Percentiles rank a stretch among this genome's conserved stretches.
These are phyloP conservation scores for Hystrix brachyura DNA, from an alignment of 2,113 vertebrate genomes.

Conservation along the genomic window DNA sequence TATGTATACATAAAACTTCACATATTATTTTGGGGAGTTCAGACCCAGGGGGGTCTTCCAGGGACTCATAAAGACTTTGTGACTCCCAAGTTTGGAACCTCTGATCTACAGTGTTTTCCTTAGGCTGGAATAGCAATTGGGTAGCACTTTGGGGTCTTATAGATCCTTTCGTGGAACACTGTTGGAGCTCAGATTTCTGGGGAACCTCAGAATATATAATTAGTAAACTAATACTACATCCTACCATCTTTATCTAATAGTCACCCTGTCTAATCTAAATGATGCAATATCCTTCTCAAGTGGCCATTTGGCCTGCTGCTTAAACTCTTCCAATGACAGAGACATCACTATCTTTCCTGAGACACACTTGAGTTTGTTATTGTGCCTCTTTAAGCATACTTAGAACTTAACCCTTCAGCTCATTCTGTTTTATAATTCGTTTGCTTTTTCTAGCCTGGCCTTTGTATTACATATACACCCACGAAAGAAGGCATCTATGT, in stretches of 20 bases:
- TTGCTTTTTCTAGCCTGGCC: background rate
- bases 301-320: conserved; percentile 23
- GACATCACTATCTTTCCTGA: conserved; percentile 25
- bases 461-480: background rate
- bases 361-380: conserved; percentile 20
- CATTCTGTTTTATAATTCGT: conserved; percentile 20
- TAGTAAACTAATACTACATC: conserved; percentile 39
- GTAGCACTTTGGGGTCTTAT: conserved; percentile 27
- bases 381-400: conserved; percentile 2
- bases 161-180: conserved; percentile 46
- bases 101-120: background rate
- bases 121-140: background rate
- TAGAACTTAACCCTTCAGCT: conserved; percentile 47
- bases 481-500: background rate
- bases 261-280: background rate
- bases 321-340: conserved; percentile 28
- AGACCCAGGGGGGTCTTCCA: background rate
- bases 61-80: conserved; percentile 4
- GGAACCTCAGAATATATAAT: background rate
- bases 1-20: background rate
- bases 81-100: background rate
- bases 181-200: conserved; percentile 17
- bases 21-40: conserved; percentile 16
- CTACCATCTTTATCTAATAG: conserved; percentile 13
- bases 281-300: conserved; percentile 46